These are phyloP conservation scores for Prochilodus magdalenae DNA, from an alignment of 2,113 vertebrate genomes.

Conservation along the genomic window DNA sequence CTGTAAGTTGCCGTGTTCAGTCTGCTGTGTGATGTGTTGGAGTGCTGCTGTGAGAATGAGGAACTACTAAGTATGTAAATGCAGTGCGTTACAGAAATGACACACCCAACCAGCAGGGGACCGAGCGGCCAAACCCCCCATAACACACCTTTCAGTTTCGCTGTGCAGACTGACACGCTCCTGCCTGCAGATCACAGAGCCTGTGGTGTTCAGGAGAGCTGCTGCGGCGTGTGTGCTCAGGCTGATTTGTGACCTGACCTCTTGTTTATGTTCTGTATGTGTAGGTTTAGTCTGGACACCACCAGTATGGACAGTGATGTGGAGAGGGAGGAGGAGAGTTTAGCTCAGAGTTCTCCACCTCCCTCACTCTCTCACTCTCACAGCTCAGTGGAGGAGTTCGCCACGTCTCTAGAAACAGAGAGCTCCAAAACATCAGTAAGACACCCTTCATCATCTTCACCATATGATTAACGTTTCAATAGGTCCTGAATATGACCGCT, in stretches of 20 bases:
- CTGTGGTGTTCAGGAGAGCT: not conserved
- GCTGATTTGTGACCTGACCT: slow-evolving; percentile 17
- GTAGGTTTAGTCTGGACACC: slow-evolving; percentile 85
- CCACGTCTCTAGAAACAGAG: slow-evolving; percentile 11
- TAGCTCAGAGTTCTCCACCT: slow-evolving; percentile 50
- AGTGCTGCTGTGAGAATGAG: slow-evolving; percentile 25
- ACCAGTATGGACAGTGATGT: slow-evolving; percentile 77
- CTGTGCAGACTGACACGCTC: not conserved
- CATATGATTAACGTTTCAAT: no score
- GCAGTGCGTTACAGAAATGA: not conserved
- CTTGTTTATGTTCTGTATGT: slow-evolving; percentile 30
- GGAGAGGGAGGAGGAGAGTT: slow-evolving; percentile 73
- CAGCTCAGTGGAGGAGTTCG: slow-evolving; percentile 49
- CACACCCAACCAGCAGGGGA: not conserved
- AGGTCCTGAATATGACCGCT: no score
- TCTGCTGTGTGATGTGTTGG: not conserved
- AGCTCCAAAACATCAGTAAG: slow-evolving; percentile 31
- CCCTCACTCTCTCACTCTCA: slow-evolving; percentile 54
- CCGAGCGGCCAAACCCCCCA: not conserved
- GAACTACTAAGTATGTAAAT: not conserved
- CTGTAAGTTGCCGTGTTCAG: not conserved
- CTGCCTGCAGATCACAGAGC: not conserved
- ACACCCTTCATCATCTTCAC: not conserved
- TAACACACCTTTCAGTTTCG: not conserved
- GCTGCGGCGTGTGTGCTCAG: not conserved